Percentiles rank a stretch among this genome's conserved stretches.
Conservation (phyloP, 2,888 invertebrate genomes). For the Tethea ocularis region DNA sequence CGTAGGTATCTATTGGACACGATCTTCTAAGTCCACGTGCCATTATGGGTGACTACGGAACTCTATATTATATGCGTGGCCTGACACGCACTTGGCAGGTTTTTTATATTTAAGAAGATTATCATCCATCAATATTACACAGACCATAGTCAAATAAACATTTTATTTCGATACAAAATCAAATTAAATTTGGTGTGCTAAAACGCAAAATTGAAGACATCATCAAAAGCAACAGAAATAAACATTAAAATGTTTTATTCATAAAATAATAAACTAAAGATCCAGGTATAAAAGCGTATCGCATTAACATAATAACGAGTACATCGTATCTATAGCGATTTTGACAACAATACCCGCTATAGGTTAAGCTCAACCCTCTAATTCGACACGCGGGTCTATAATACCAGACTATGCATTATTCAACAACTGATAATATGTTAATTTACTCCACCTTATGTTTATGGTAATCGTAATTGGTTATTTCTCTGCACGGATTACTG, state of each 20-base stretch:
- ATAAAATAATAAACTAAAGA: constrained; percentile 24
- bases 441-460: constrained; percentile 77
- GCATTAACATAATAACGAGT: constrained; percentile 54
- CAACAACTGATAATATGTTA: constrained; percentile 74
- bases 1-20: too few species aligned
- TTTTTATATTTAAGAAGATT: too few species aligned
- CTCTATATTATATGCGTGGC: too few species aligned
- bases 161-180: not conserved
- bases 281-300: constrained; percentile 45
- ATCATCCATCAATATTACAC: too few species aligned
- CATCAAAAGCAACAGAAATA: not conserved
- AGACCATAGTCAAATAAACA: too few species aligned
- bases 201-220: not conserved
- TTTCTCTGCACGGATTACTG: constrained; percentile 71
- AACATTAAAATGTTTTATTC: constrained; percentile 23
- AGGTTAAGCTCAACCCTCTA: constrained; percentile 60
- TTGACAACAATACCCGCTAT: constrained; percentile 43
- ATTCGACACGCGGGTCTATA: constrained; percentile 50
- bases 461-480: constrained; percentile 82
- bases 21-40: too few species aligned
- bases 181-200: not conserved
- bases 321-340: constrained; percentile 37
- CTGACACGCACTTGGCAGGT: too few species aligned
- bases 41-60: too few species aligned
- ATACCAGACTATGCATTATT: constrained; percentile 70